Evolutionary conservation across 2,113 vertebrate genomes (phyloP), one percentile per base, ranked within the genome.

Genomic region (Rhipidura dahli): DNA sequence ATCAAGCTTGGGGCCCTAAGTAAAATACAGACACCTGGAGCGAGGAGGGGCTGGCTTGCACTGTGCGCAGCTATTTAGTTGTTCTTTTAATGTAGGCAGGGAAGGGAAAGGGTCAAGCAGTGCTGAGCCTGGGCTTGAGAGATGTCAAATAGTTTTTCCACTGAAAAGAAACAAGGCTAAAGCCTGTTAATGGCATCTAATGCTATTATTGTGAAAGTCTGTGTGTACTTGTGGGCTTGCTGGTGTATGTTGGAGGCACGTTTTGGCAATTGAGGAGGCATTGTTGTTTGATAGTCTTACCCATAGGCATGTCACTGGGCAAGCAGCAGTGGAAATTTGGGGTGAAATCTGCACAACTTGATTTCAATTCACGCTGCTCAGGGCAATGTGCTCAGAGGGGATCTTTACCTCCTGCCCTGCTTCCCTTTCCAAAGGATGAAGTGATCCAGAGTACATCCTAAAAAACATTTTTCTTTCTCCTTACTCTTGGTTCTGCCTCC

Each of bases 21-120:
- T 96, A 95, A 95, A 96, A 93, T 71, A 96, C 91, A 96, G 94
- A 96, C 95, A 97, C 96, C 97, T 97, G 97, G 96, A 96, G 94
- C 2, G 53, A 93, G 96, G 94, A 95, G 91, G 91, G 96, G 91
- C 83, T 66, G 83, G 39, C 76, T 78, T 6, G 5, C 71, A 44
- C 75, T 56, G 26, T 13, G 45, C 13, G 30, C 75, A 89, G 88
- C 93, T 89, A 86, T 93, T 96, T 77, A 78, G 72, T 44, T 77
- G 76, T 90, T 94, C 90, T 90, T 96, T 95, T 94, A 90, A 90
- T 68, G 90, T 59, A 86, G 93, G 40, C 88, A 89, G 88, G 65
- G 88, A 92, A 96, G 92, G 83, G 88, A 96, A 94, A 72, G 94
- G 96, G 88, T 96, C 96, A 94, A 93, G 86, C 68, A 27, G 90